Evolutionary conservation across 2,888 invertebrate genomes (phyloP).

Genomic region (Hipparchia sbordonii): DNA sequence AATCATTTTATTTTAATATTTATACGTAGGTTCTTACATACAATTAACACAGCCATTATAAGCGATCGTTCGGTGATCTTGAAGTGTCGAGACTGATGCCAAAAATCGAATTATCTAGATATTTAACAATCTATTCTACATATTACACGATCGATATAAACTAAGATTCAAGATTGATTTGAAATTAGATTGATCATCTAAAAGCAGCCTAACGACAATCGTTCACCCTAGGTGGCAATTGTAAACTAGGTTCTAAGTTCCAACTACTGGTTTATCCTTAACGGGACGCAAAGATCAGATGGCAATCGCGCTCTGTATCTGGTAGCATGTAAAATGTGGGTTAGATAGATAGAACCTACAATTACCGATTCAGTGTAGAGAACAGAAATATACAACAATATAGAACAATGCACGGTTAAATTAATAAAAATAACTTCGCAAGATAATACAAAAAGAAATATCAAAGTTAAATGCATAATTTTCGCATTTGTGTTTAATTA

Average conservation of each 20-base stretch:
- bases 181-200: background rate
- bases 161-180: background rate
- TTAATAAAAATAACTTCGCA: too few relatives aligned
- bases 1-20: too few relatives aligned
- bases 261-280: constrained; percentile 5
- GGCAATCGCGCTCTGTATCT: background rate
- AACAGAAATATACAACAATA: too few relatives aligned
- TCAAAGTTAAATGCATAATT: too few relatives aligned
- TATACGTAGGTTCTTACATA: too few relatives aligned
- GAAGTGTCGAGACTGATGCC: background rate
- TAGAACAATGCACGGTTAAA: too few relatives aligned
- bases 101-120: background rate
- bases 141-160: background rate
- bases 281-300: background rate
- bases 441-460: too few relatives aligned
- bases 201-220: background rate
- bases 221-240: background rate
- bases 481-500: too few relatives aligned
- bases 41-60: too few relatives aligned
- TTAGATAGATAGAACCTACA: background rate
- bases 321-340: background rate
- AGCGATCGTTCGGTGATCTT: too few relatives aligned
- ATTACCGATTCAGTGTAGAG: too few relatives aligned
- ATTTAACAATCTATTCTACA: background rate
- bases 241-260: background rate